A percentile compares a stretch with the other conserved stretches of the same genome.
Conservation (phyloP, 2,113 vertebrate species). For the Cairina moschata region DNA sequence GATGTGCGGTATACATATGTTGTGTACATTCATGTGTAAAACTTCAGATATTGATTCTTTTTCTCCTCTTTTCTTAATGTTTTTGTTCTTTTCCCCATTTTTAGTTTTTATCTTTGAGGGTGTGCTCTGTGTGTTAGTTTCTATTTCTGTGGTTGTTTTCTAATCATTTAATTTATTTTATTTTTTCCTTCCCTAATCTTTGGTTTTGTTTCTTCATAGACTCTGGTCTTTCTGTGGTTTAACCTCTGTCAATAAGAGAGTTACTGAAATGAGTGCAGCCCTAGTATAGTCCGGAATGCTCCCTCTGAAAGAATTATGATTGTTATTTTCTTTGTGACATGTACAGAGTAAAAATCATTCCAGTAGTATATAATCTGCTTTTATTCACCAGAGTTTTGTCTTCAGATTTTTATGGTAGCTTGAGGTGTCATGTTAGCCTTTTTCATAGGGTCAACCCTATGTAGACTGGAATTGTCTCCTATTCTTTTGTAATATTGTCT, state of each 20-base stretch:
- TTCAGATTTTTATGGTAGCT: not conserved
- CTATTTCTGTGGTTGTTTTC: not conserved
- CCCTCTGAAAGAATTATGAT: not conserved
- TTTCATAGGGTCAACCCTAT: not conserved
- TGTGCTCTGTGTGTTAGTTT: not conserved
- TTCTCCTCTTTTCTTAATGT: too few relatives aligned
- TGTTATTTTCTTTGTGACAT: not conserved
- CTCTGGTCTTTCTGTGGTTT: not conserved
- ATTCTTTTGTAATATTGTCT: not conserved
- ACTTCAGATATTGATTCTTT: not conserved
- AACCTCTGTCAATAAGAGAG: not conserved
- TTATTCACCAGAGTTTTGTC: not conserved
- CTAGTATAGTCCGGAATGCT: not conserved
- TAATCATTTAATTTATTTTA: not conserved
- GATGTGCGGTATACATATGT: not conserved
- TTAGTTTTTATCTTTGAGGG: not conserved
- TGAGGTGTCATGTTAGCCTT: not conserved
- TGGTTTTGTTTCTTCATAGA: not conserved
- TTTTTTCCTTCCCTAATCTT: not conserved
- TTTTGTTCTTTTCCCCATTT: not conserved
- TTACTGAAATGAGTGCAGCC: not conserved
- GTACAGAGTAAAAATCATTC: not conserved
- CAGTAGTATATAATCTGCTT: not conserved
- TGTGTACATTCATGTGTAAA: not conserved
- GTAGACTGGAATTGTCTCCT: not conserved